Percentiles rank a stretch among this genome's conserved stretches.
Conservation (phyloP, 2,113 vertebrate species). For the Vulpes lagopus region DNA sequence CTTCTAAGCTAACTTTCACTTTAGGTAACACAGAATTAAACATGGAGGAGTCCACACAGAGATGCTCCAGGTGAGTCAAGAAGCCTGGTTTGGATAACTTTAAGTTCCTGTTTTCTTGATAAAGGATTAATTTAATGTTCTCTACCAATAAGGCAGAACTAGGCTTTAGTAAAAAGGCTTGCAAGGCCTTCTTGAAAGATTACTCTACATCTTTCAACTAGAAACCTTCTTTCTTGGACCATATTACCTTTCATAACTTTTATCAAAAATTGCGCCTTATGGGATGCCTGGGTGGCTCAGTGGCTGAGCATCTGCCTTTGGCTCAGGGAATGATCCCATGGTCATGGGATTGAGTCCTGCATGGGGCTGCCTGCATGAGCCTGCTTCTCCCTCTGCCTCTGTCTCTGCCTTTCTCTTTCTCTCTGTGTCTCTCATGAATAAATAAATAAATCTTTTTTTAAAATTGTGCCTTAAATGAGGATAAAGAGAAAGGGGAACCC, state of each 20-base stretch:
- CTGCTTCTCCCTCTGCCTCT: too few species aligned
- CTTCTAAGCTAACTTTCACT: neutral
- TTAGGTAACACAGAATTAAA: neutral
- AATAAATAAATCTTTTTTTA: too few species aligned
- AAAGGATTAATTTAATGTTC: conserved; percentile 14
- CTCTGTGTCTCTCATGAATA: too few species aligned
- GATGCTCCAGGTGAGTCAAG: conserved; percentile 5
- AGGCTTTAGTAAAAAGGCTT: neutral
- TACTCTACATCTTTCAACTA: neutral
- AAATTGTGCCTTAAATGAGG: neutral
- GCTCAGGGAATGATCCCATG: too few species aligned
- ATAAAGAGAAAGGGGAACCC: neutral
- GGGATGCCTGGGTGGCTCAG: too few species aligned
- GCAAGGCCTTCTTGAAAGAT: neutral
- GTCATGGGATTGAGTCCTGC: too few species aligned
- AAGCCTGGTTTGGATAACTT: conserved; percentile 25
- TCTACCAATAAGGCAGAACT: neutral
- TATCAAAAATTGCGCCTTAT: neutral
- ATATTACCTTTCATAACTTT: neutral
- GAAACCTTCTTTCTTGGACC: neutral
- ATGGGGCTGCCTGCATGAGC: too few species aligned
- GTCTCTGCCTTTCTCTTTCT: too few species aligned
- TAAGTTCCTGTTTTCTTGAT: neutral
- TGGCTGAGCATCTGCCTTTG: too few species aligned
- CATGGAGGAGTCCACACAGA: neutral